Conservation (phyloP, 1,140 invertebrate species). For the Drosophila setifemur region DNA sequence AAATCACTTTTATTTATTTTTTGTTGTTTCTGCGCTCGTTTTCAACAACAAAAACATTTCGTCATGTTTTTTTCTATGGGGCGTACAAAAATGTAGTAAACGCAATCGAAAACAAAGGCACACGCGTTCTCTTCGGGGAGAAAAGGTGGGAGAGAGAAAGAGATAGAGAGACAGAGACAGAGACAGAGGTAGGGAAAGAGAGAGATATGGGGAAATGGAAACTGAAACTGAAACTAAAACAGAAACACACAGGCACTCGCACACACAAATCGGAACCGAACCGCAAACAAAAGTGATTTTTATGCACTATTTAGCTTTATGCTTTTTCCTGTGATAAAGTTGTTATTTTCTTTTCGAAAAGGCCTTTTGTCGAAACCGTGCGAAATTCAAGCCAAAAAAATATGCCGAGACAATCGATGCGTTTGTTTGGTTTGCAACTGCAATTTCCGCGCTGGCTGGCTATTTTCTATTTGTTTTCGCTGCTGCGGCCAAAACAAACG, state of each 20-base stretch:
- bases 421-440: conserved; percentile 70
- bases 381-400: conserved; percentile 55
- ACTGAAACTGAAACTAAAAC: not conserved
- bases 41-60: conserved; percentile 56
- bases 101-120: conserved; percentile 70
- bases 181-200: too few species aligned
- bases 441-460: conserved; percentile 63
- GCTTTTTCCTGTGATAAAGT: conserved; percentile 42
- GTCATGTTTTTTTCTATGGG: conserved; percentile 58
- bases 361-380: conserved; percentile 12
- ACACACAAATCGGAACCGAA: conserved; percentile 47
- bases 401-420: conserved; percentile 59
- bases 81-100: conserved; percentile 55
- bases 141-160: not conserved
- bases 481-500: conserved; percentile 64
- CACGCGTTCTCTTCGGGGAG: conserved; percentile 20
- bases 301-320: conserved; percentile 75
- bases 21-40: conserved; percentile 49
- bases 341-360: conserved; percentile 32
- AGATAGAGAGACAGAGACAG: not conserved
- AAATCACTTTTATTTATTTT: conserved; percentile 43
- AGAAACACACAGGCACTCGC: conserved; percentile 13
- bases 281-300: conserved; percentile 68
- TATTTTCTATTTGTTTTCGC: conserved; percentile 36
- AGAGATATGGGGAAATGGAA: not conserved